A percentile compares a stretch with the other conserved stretches of the same genome.
Evolutionary conservation across 2,888 invertebrate genomes (phyloP).

Genomic region (Philhelius pedissequus): DNA sequence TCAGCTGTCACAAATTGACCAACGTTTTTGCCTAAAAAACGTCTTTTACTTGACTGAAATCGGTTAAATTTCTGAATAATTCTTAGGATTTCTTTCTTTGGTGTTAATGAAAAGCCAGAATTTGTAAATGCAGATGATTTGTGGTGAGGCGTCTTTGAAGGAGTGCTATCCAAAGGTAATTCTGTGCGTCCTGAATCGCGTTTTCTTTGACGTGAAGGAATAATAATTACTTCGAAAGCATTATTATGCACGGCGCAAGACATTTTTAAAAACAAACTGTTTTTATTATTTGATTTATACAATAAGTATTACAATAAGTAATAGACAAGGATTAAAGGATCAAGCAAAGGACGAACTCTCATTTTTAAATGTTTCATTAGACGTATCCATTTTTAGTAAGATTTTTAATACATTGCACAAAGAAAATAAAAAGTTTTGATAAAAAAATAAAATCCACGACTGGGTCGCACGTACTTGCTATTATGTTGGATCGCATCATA

Average conservation of each 20-base stretch:
- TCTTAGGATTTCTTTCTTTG: constrained; percentile 73
- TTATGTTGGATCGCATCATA: too few relatives aligned
- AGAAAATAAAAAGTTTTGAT: too few relatives aligned
- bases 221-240: constrained; percentile 64
- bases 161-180: neutral
- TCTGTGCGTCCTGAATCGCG: constrained; percentile 71
- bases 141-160: neutral
- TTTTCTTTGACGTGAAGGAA: constrained; percentile 76
- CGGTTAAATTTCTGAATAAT: constrained; percentile 70
- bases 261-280: constrained; percentile 29
- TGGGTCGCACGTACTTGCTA: too few relatives aligned
- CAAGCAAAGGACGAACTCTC: constrained; percentile 45
- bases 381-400: too few relatives aligned
- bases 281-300: neutral
- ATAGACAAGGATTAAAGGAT: constrained; percentile 13
- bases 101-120: constrained; percentile 77
- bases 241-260: constrained; percentile 63
- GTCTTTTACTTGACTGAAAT: constrained; percentile 32
- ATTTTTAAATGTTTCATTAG: constrained; percentile 49
- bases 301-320: too few relatives aligned
- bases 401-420: too few relatives aligned
- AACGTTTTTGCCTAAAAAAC: constrained; percentile 57
- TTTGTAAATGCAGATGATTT: constrained; percentile 72
- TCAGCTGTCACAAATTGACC: constrained; percentile 62
- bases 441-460: too few relatives aligned